Evolutionary conservation across 2,113 vertebrate species (phyloP), one percentile per base, ranked within the genome.

Genomic region (Butastur rufipennis): DNA sequence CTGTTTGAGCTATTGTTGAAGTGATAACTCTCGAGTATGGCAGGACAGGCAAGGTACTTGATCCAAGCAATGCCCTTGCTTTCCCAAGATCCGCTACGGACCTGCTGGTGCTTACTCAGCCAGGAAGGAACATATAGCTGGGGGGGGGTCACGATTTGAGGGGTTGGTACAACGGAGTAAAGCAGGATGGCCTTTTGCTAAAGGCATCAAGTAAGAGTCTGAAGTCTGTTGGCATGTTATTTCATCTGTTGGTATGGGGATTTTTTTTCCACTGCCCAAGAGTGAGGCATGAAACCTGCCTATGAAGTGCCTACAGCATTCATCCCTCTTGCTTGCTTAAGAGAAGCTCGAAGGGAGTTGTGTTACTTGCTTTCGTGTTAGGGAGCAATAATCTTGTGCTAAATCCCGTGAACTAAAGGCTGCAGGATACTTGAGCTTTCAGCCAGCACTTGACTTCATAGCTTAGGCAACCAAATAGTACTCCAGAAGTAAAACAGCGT

Each of bases 21-120:
- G 65, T 0, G 1, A 2, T 70, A 42, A 45, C 22, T 73, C 32
- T 50, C 1, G 11, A 1, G 31, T n/a, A 19, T 9, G 27, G 25
- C 22, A 68, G 25, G 22, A 59, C 25, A 47, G 59, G 40, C 27
- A 42, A 16, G 19, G 31, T 11, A 5, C 43, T 74, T 66, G 50
- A 62, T 71, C 36, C 36, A 52, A 29, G 50, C 55, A 61, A 29
- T n/a, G 29, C 6, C 8, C 10, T 27, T 26, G 40, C n/a, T 65
- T 84, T 78, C 26, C 40, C 6, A 14, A 61, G 14, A 9, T 48
- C 18, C 3, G 3, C 34, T 72, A 27, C 48, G 34, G 38, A 59
- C 29, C 7, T 52, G 45, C 21, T 66, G 45, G 34, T 66, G 13
- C 1, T 1, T 42, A 9, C 26, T 90, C 29, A 27, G 22, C 59